These are phyloP conservation scores for Hirtodrosophila histrioides DNA, from an alignment of 2,888 invertebrate genomes.

Conservation along the genomic window DNA sequence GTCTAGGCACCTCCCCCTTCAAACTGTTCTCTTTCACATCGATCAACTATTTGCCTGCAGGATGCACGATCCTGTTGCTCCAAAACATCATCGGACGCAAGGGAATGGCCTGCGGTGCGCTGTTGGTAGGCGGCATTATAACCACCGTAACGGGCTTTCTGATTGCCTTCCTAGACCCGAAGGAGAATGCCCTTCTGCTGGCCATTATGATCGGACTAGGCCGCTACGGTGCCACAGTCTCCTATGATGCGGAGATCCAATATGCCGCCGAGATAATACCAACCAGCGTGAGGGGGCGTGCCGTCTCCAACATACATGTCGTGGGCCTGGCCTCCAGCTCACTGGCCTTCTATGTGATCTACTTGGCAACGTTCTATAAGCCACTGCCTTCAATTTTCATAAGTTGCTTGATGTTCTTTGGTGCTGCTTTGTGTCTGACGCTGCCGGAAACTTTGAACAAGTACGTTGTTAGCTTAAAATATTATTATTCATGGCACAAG, in stretches of 20 bases:
- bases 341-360: slow-evolving; percentile 86
- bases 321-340: slow-evolving; percentile 86
- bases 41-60: slow-evolving; percentile 86
- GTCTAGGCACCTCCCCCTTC: slow-evolving; percentile 86
- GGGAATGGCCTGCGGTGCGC: slow-evolving; percentile 85
- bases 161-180: slow-evolving; percentile 81
- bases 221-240: slow-evolving; percentile 86
- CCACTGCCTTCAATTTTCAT: slow-evolving; percentile 86
- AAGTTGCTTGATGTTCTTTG: slow-evolving; percentile 85
- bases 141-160: slow-evolving; percentile 85
- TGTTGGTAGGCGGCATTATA: slow-evolving; percentile 85
- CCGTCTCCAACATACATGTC: slow-evolving; percentile 87
- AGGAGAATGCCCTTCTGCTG: slow-evolving; percentile 83
- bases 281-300: slow-evolving; percentile 87
- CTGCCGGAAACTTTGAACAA: slow-evolving; percentile 86
- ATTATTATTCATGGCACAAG: too few relatives aligned
- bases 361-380: slow-evolving; percentile 84
- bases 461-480: slow-evolving; percentile 79
- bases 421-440: slow-evolving; percentile 85
- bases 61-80: slow-evolving; percentile 79
- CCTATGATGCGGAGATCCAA: slow-evolving; percentile 88
- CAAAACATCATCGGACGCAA: slow-evolving; percentile 85
- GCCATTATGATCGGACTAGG: slow-evolving; percentile 85
- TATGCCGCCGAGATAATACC: slow-evolving; percentile 88
- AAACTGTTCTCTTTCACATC: slow-evolving; percentile 86